A percentile compares a stretch with the other conserved stretches of the same genome.
phyloP scores from a whole-genome alignment of 1,140 invertebrate genomes.

The Trypoxylus dichotomus region DNA sequence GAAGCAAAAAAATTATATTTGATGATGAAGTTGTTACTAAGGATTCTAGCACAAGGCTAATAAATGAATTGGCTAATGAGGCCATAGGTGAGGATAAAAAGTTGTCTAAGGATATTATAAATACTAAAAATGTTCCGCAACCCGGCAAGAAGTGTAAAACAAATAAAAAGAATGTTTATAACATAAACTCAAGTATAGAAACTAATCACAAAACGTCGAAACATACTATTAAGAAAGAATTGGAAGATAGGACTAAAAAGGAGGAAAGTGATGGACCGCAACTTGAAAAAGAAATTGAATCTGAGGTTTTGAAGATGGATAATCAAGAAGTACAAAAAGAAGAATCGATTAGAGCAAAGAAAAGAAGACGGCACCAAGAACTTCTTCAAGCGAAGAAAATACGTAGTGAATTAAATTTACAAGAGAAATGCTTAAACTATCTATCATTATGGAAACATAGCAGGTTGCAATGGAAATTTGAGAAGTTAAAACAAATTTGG shows the following conservation, averaged over 20 bases:
- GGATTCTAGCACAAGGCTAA: not conserved
- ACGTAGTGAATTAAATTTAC: constrained; percentile 40
- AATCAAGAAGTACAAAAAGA: not conserved
- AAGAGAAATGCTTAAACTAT: constrained; percentile 58
- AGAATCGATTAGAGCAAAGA: constrained; percentile 42
- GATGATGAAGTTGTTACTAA: constrained; percentile 3
- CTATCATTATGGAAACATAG: constrained; percentile 71
- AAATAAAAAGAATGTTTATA: not conserved
- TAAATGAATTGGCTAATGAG: not conserved
- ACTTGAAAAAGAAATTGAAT: not conserved
- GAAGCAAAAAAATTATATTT: not conserved
- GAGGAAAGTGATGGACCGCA: not conserved
- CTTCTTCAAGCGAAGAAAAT: constrained; percentile 43
- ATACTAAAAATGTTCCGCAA: not conserved
- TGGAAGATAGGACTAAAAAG: not conserved
- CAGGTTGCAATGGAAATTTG: constrained; percentile 73
- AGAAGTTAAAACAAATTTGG: constrained; percentile 74
- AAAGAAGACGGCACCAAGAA: constrained; percentile 42
- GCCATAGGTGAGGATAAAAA: not conserved
- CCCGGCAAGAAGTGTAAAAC: not conserved
- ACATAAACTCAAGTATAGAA: not conserved
- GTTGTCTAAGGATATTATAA: not conserved
- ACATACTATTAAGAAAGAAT: not conserved
- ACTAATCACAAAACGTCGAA: not conserved
- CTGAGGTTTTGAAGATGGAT: not conserved